These are phyloP conservation scores for Stegostoma tigrinum DNA, from an alignment of 2,113 vertebrate species.

Conservation along the genomic window DNA sequence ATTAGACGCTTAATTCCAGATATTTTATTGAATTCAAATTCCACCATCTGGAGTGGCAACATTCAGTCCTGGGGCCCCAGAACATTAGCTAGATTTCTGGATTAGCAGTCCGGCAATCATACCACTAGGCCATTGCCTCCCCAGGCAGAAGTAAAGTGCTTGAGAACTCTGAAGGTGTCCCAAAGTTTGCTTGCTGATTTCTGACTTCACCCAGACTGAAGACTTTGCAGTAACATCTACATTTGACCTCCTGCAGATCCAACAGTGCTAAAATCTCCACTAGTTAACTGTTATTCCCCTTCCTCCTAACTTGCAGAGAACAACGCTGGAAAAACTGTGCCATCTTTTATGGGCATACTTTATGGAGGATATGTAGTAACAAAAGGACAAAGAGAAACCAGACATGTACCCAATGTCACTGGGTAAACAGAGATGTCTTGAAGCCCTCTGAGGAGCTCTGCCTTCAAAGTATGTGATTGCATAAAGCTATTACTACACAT, in stretches of 20 bases:
- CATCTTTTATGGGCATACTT: neutral
- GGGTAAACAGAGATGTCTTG: neutral
- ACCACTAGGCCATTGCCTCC: no score
- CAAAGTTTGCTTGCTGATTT: neutral
- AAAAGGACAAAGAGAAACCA: neutral
- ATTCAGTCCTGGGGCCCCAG: no score
- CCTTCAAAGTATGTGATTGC: neutral
- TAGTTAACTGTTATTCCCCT: neutral
- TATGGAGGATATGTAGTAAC: neutral
- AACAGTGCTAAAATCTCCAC: neutral
- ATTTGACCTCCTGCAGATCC: neutral
- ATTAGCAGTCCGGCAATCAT: no score
- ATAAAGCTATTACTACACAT: neutral
- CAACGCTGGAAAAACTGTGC: neutral
- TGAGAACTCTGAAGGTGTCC: neutral
- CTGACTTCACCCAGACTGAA: neutral
- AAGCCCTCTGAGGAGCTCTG: neutral
- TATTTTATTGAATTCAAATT: no score
- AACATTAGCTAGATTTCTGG: no score
- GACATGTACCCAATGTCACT: neutral
- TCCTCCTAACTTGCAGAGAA: neutral
- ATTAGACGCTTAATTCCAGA: no score
- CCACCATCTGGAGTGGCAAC: no score
- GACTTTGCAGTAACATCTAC: neutral
- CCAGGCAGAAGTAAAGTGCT: neutral